phyloP scores from a whole-genome alignment of 2,113 vertebrate genomes.

The Engystomops pustulosus region DNA sequence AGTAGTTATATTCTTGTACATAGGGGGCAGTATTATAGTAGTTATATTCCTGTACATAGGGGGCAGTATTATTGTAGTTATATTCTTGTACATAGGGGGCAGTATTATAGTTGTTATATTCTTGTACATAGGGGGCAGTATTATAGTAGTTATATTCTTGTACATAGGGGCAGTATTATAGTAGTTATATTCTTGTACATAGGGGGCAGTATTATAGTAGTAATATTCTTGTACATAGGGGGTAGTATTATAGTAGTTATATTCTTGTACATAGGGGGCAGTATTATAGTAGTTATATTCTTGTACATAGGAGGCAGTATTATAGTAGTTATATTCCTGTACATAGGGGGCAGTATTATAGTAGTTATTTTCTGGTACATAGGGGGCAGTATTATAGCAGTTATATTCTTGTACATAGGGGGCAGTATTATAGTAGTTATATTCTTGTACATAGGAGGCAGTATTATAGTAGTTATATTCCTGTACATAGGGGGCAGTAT shows the following conservation, averaged over 20 bases:
- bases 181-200: too few relatives aligned
- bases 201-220: too few relatives aligned
- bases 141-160: too few relatives aligned
- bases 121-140: too few relatives aligned
- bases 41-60: background rate
- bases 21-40: too few relatives aligned
- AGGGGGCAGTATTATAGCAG: background rate
- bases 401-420: conserved; percentile 13
- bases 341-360: background rate
- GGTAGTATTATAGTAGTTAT: conserved; percentile 9
- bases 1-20: background rate
- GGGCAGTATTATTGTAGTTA: background rate
- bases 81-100: too few relatives aligned
- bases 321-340: background rate
- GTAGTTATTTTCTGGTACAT: background rate
- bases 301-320: background rate
- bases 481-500: background rate
- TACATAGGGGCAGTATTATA: too few relatives aligned
- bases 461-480: conserved; percentile 21
- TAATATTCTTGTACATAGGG: too few relatives aligned
- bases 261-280: conserved; percentile 3
- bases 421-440: conserved; percentile 15
- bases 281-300: conserved; percentile 7
- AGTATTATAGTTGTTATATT: too few relatives aligned
- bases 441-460: background rate